Conservation (phyloP, 2,113 vertebrate species). For the Pleuronectes platessa region DNA sequence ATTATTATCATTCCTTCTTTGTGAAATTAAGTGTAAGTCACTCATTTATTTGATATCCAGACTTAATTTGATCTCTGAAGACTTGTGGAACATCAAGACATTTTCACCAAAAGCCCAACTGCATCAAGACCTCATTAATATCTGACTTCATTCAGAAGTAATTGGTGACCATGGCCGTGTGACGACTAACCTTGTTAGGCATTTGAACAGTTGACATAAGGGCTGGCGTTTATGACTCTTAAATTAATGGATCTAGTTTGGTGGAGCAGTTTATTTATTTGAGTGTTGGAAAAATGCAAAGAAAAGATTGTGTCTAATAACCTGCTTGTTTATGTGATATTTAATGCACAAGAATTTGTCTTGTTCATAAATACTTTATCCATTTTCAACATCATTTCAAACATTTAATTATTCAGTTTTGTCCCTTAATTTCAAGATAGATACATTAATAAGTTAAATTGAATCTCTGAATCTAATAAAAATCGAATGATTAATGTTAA, state of each 20-base stretch:
- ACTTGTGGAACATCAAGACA: slow-evolving; percentile 73
- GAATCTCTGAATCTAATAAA: too few relatives aligned
- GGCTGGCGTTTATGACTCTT: slow-evolving; percentile 1
- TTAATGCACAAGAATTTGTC: too few relatives aligned
- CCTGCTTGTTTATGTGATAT: background rate
- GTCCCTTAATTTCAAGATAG: background rate
- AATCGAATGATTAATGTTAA: background rate
- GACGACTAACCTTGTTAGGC: slow-evolving; percentile 68
- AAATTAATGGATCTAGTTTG: slow-evolving; percentile 32
- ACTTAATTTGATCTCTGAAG: slow-evolving; percentile 78
- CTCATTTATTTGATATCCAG: slow-evolving; percentile 70
- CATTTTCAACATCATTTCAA: background rate
- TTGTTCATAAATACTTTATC: too few relatives aligned
- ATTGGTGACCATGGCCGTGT: slow-evolving; percentile 61
- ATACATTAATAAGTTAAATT: too few relatives aligned
- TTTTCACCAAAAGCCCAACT: slow-evolving; percentile 58
- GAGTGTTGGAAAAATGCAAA: too few relatives aligned
- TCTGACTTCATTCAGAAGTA: slow-evolving; percentile 58
- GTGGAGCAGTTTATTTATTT: slow-evolving; percentile 1
- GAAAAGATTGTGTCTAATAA: background rate
- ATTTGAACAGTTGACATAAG: slow-evolving; percentile 49
- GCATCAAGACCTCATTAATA: slow-evolving; percentile 75
- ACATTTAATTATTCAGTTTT: background rate
- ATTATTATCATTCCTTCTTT: slow-evolving; percentile 54
- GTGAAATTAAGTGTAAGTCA: slow-evolving; percentile 72